Conservation (phyloP, 2,888 invertebrate species). For the Aphidoletes aphidimyza region DNA sequence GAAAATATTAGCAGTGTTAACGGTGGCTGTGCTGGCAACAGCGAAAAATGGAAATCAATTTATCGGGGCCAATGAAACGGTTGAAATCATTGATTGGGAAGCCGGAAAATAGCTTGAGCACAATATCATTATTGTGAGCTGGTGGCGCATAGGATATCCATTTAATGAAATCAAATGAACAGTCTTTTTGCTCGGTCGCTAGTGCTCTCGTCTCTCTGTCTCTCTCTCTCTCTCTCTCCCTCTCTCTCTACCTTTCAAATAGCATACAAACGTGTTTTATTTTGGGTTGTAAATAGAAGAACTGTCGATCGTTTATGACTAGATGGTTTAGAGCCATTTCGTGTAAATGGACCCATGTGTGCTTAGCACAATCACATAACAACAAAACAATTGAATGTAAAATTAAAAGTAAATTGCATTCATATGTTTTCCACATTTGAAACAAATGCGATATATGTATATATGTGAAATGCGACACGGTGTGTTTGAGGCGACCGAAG, state of each 20-base stretch:
- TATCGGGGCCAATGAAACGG: not conserved
- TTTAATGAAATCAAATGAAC: not conserved
- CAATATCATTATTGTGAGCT: not conserved
- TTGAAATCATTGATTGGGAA: not conserved
- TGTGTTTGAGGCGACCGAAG: not conserved
- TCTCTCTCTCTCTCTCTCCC: not conserved
- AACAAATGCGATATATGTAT: too few species aligned
- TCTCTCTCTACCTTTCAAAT: not conserved
- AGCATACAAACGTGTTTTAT: not conserved
- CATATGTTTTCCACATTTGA: not conserved
- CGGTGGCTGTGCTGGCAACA: not conserved
- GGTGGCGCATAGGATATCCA: not conserved
- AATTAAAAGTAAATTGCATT: constrained; percentile 49
- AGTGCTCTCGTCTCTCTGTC: too few species aligned
- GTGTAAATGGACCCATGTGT: constrained; percentile 21
- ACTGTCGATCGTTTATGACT: not conserved
- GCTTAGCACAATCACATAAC: not conserved
- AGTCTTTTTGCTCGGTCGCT: too few species aligned
- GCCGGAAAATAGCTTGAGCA: not conserved
- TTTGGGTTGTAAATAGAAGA: not conserved
- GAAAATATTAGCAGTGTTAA: not conserved
- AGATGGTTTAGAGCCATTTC: not conserved
- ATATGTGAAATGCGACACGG: too few species aligned
- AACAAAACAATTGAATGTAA: not conserved
- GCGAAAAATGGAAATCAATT: not conserved